Conservation (phyloP, 2,797 vertebrate species). For the Cirrhinus molitorella region DNA sequence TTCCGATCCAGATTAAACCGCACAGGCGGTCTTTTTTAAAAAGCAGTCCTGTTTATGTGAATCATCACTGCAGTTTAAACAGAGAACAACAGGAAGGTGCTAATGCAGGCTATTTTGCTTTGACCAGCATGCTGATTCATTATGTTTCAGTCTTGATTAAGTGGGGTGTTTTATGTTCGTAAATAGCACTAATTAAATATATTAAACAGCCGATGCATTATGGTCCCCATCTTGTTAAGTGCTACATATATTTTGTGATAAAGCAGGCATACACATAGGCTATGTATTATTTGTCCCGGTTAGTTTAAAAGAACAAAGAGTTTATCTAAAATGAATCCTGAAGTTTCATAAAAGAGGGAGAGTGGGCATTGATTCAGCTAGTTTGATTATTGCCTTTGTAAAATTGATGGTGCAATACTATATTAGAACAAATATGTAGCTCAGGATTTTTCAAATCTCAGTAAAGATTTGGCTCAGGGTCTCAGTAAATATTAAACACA, state of each 20-base stretch:
- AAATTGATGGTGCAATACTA: background rate
- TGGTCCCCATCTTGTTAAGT: constrained; percentile 33
- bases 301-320: background rate
- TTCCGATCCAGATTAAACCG: constrained; percentile 41
- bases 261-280: background rate
- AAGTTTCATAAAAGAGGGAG: too few species aligned
- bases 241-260: background rate
- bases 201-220: constrained; percentile 46
- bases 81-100: constrained; percentile 48
- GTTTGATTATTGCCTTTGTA: background rate
- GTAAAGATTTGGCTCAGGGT: too few species aligned
- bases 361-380: too few species aligned
- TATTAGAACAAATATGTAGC: background rate
- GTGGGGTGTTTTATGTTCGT: constrained; percentile 62
- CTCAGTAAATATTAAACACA: too few species aligned
- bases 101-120: constrained; percentile 40
- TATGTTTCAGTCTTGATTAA: constrained; percentile 39
- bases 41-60: constrained; percentile 37
- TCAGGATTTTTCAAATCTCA: background rate
- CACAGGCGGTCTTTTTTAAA: constrained; percentile 41
- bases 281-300: background rate
- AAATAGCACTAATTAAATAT: constrained; percentile 55
- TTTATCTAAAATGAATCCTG: background rate
- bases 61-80: constrained; percentile 66
- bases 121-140: constrained; percentile 43